Conservation (phyloP, 2,797 vertebrate species). For the Aplochiton taeniatus region DNA sequence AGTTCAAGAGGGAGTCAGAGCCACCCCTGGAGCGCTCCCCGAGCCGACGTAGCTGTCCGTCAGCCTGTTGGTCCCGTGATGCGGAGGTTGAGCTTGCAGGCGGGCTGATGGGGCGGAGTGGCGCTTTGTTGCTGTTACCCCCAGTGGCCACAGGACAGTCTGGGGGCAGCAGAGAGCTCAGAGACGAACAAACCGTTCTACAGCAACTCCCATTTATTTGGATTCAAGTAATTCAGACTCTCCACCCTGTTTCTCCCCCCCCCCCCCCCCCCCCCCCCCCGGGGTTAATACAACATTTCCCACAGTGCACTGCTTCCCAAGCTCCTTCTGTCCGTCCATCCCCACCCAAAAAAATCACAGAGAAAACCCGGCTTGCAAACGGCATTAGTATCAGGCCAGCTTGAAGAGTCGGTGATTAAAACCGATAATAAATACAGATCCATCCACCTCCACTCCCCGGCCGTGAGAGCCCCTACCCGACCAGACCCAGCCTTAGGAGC, state of each 20-base stretch:
- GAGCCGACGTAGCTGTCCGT: background rate
- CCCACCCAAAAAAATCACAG: background rate
- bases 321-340: too few species aligned
- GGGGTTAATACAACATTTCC: background rate
- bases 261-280: conserved; percentile 42
- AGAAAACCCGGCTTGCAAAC: background rate
- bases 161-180: conserved; percentile 39
- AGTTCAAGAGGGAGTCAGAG: conserved; percentile 9
- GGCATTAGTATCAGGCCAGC: background rate
- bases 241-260: background rate
- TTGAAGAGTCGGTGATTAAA: background rate
- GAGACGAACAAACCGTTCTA: conserved; percentile 11
- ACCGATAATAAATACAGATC: background rate
- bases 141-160: conserved; percentile 14
- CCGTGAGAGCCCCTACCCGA: background rate
- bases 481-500: background rate
- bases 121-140: conserved; percentile 31
- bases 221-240: conserved; percentile 72
- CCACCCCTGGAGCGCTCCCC: background rate
- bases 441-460: background rate
- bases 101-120: too few species aligned
- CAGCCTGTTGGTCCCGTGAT: conserved; percentile 24
- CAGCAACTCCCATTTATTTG: background rate
- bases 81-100: background rate
- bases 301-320: background rate